A percentile compares a stretch with the other conserved stretches of the same genome.
Conservation (phyloP, 1,140 invertebrate species). For the Gonatopus flavifemur region DNA sequence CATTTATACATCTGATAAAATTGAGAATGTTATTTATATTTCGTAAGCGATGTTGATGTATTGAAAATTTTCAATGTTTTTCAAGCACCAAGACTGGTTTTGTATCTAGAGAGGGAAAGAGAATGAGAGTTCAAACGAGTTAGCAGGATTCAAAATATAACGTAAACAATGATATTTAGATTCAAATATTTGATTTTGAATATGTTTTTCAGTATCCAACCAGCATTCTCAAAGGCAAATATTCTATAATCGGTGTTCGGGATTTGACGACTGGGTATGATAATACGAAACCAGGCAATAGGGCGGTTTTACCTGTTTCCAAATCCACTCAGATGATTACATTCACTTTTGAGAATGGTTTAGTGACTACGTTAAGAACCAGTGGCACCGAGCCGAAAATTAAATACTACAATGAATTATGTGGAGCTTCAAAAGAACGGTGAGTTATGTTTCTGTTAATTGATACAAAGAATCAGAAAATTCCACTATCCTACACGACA, state of each 20-base stretch:
- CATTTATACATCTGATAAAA: no score
- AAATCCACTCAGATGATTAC: constrained; percentile 94
- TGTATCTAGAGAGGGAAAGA: no score
- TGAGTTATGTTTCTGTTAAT: no score
- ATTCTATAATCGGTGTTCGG: constrained; percentile 72
- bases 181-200: no score
- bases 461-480: not conserved
- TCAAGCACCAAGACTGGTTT: no score
- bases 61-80: no score
- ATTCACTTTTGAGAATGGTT: constrained; percentile 86
- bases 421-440: constrained; percentile 67
- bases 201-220: constrained; percentile 80
- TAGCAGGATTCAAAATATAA: no score
- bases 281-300: constrained; percentile 70
- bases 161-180: no score
- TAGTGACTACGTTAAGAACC: constrained; percentile 86
- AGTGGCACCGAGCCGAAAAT: constrained; percentile 99
- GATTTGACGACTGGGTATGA: constrained; percentile 92
- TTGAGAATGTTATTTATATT: no score
- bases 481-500: not conserved
- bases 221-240: constrained; percentile 69
- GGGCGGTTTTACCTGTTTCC: constrained; percentile 77
- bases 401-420: constrained; percentile 95
- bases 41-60: no score
- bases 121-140: no score